Conservation (phyloP, 2,888 invertebrate genomes). For the Thymelicus sylvestris region DNA sequence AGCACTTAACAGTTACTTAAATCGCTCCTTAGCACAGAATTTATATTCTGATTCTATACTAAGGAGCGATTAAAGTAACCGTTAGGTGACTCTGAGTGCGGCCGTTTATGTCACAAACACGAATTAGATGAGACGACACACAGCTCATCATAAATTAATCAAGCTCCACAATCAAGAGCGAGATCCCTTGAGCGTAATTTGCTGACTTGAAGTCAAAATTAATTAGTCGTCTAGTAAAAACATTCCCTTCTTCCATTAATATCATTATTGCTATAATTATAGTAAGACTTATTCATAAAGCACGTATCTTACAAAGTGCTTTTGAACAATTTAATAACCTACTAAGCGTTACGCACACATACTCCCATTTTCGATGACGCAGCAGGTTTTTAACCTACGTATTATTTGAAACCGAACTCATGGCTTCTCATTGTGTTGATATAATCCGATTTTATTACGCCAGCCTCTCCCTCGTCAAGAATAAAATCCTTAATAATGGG, state of each 20-base stretch:
- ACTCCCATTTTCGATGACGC: neutral
- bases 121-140: conserved; percentile 20
- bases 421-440: conserved; percentile 20
- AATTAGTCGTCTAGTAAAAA: conserved; percentile 23
- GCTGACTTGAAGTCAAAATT: conserved; percentile 25
- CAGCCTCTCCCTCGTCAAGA: conserved; percentile 27
- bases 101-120: conserved; percentile 8
- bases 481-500: conserved; percentile 34
- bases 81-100: no score
- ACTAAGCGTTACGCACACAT: neutral
- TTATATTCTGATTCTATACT: no score
- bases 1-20: no score
- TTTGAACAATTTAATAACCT: neutral
- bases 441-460: conserved; percentile 30
- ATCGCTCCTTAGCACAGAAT: no score
- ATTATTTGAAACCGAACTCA: conserved; percentile 17
- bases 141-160: conserved; percentile 31
- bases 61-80: no score
- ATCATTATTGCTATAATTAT: conserved; percentile 20
- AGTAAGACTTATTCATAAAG: neutral
- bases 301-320: neutral
- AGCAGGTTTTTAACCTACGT: neutral
- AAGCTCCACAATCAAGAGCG: conserved; percentile 9
- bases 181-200: conserved; percentile 21
- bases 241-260: conserved; percentile 17